Percentiles rank a stretch among this genome's conserved stretches.
These are phyloP conservation scores for Macrobrachium rosenbergii DNA, from an alignment of 1,140 invertebrate species.

Conservation along the genomic window DNA sequence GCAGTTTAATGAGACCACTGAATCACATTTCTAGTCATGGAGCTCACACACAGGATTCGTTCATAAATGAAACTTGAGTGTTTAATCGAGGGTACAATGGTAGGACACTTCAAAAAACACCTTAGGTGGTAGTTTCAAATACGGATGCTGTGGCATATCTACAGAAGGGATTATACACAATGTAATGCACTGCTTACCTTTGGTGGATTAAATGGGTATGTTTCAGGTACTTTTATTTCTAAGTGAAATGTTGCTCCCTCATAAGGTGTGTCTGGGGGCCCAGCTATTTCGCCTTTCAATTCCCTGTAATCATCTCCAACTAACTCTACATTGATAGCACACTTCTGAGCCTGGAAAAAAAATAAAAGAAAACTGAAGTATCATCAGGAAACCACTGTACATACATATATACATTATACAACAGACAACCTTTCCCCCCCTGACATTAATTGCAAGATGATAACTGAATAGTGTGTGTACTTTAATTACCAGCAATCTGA, in stretches of 20 bases:
- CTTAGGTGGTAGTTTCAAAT: not conserved
- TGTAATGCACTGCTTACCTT: conserved; percentile 78
- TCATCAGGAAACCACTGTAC: no score
- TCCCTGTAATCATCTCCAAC: conserved; percentile 93
- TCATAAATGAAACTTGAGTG: no score
- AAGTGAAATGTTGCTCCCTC: conserved; percentile 94
- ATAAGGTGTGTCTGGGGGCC: conserved; percentile 96
- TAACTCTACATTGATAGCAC: conserved; percentile 92
- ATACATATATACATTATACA: no score
- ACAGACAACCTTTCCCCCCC: no score
- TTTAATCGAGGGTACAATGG: no score
- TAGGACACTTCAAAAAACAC: not conserved
- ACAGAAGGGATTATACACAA: not conserved
- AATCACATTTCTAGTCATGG: no score
- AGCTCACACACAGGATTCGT: no score
- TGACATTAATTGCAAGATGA: no score
- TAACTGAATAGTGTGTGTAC: no score
- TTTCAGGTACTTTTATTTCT: conserved; percentile 98
- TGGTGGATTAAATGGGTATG: conserved; percentile 99
- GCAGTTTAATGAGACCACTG: no score
- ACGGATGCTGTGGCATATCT: no score
- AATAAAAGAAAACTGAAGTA: not conserved
- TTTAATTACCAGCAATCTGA: no score
- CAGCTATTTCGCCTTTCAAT: conserved; percentile 90
- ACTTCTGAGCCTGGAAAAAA: conserved; percentile 73